A percentile compares a stretch with the other conserved stretches of the same genome.
phyloP scores from a whole-genome alignment of 1,140 invertebrate genomes.

The Philopotamus ludificatus region DNA sequence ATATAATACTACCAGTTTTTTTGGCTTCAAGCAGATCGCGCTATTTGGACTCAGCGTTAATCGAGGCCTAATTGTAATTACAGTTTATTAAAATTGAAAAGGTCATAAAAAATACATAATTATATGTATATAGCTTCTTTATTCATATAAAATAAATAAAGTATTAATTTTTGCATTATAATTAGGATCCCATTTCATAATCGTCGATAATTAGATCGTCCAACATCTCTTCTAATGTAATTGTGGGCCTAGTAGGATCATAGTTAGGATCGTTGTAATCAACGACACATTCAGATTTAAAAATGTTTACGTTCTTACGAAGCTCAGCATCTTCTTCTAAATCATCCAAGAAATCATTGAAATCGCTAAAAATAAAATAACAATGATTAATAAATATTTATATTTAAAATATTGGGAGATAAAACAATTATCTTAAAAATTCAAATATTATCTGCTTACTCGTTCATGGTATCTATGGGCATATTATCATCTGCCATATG shows the following conservation, averaged over 20 bases:
- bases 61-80: no score
- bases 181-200: constrained; percentile 65
- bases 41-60: no score
- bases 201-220: constrained; percentile 88
- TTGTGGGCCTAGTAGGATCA: constrained; percentile 73
- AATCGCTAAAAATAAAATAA: constrained; percentile 72
- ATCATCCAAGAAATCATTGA: constrained; percentile 95
- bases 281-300: constrained; percentile 69
- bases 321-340: constrained; percentile 91
- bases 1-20: no score
- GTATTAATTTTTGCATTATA: constrained; percentile 12
- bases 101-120: not conserved
- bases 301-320: constrained; percentile 93
- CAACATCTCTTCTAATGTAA: constrained; percentile 96
- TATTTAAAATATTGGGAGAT: not conserved
- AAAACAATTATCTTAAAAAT: not conserved
- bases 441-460: constrained; percentile 57
- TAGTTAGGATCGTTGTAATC: constrained; percentile 66
- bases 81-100: not conserved
- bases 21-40: no score
- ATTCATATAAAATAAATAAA: constrained; percentile 2
- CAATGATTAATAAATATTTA: not conserved
- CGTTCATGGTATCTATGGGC: constrained; percentile 66
- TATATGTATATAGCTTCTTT: not conserved
- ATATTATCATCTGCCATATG: constrained; percentile 74